Evolutionary conservation across 64 coral and sea anemone genomes (phyloP).

Genomic region (Astreopora myriophthalma): DNA sequence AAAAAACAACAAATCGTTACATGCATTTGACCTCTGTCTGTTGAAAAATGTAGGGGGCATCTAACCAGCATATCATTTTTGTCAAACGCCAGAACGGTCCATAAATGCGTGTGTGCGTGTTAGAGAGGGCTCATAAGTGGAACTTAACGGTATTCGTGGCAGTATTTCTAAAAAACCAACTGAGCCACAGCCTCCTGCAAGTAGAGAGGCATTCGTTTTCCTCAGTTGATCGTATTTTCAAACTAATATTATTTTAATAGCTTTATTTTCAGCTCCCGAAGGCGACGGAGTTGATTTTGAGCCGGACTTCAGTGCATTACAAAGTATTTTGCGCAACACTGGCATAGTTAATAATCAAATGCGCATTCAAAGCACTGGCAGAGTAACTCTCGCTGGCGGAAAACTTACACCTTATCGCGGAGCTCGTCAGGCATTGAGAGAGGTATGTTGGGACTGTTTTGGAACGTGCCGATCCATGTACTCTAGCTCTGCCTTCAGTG

Average conservation of each 20-base stretch:
- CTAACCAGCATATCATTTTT: too few relatives aligned
- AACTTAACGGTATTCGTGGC: too few relatives aligned
- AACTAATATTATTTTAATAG: not conserved
- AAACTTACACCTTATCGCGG: slow-evolving; percentile 28
- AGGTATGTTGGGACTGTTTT: not conserved
- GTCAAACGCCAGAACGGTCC: too few relatives aligned
- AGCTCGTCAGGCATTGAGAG: slow-evolving; percentile 14
- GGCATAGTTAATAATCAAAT: slow-evolving; percentile 38
- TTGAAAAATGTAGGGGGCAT: too few relatives aligned
- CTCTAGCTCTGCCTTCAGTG: too few relatives aligned
- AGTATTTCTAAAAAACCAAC: not conserved
- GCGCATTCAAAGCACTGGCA: slow-evolving; percentile 15
- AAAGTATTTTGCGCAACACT: slow-evolving; percentile 71
- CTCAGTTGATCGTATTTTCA: not conserved
- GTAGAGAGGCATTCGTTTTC: not conserved
- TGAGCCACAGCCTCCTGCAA: not conserved
- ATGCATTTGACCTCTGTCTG: too few relatives aligned
- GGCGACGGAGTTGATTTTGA: slow-evolving; percentile 59
- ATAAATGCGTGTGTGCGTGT: too few relatives aligned
- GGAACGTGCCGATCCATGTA: not conserved
- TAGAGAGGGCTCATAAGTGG: too few relatives aligned
- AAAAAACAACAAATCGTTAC: too few relatives aligned
- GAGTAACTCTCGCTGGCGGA: slow-evolving; percentile 37
- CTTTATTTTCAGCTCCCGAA: slow-evolving; percentile 8
- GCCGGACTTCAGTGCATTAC: slow-evolving; percentile 62